Evolutionary conservation across 2,888 invertebrate species (phyloP).

Genomic region (Ochropleura leucogaster): DNA sequence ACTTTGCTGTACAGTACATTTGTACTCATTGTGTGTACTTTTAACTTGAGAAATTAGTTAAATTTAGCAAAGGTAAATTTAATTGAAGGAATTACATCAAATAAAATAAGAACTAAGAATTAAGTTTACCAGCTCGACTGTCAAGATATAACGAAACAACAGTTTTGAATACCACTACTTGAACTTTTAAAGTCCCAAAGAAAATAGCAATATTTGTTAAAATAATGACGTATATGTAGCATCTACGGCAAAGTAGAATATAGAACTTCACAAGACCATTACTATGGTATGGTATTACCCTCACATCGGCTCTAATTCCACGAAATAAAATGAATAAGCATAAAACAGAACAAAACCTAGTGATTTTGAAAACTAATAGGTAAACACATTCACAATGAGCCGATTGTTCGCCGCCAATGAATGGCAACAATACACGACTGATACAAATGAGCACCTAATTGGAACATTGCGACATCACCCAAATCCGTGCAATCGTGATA

Average conservation of each 20-base stretch:
- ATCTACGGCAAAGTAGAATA: neutral
- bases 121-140: too few relatives aligned
- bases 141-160: too few relatives aligned
- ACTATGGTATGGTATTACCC: neutral
- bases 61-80: neutral
- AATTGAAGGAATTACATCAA: neutral
- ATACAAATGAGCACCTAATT: conserved; percentile 90
- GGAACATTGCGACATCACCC: conserved; percentile 87
- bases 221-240: neutral
- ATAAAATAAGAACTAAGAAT: too few relatives aligned
- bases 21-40: neutral
- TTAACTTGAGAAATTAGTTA: conserved; percentile 8
- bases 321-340: conserved; percentile 46
- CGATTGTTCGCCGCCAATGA: conserved; percentile 84
- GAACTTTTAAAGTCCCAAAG: neutral
- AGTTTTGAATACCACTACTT: neutral
- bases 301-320: conserved; percentile 12
- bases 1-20: neutral
- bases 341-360: conserved; percentile 61
- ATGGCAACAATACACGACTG: conserved; percentile 86
- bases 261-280: neutral
- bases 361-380: conserved; percentile 79
- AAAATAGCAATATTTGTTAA: too few relatives aligned
- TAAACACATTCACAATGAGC: conserved; percentile 79
- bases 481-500: conserved; percentile 82